Base-by-base conservation (phyloP, 2,888 invertebrate genomes). In the Eupithecia insigniata region DNA sequence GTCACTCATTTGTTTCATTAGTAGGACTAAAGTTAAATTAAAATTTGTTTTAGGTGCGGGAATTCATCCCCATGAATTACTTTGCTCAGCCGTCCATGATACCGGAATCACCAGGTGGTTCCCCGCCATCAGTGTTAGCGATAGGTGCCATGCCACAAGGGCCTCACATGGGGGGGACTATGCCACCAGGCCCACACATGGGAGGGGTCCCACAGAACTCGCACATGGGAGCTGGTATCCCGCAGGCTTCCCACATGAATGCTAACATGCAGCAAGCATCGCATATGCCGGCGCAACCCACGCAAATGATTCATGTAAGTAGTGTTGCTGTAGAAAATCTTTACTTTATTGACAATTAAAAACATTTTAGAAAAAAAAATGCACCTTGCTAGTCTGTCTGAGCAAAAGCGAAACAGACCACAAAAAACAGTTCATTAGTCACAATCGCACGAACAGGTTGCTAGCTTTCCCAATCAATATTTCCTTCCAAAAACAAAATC, bases 271-370 rank as follows among this genome's bases (percentile, higher is more conserved):
- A 72, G 55, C 72, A 70, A 46, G 34, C 70, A 0, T 12, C 67
- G 6, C 73, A 73, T 28, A 69, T 74, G 69, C 26, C 65, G 0
- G 1, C 66, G 4, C 73, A 68, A 36, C 71, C 71, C 0, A 32
- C 85, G 14, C 92, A 93, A 87, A 89, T 94, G 7, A 93, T 93
- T 73, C 93, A 94, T 91, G 94, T 93, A 84, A 76, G 75, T 74
- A 71, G 28, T 60, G 28, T 6, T 22, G 8, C 6, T 55, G 6
- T 51, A 22, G 51, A 36, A 22, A 36, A 18, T 66, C 26, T 32
- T 32, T 46, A 32, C 16, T n/a, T n/a, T n/a, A 62, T 32, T 51
- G 22, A 55, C 12, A 5, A n/a, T 22, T n/a, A 46, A n/a, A 51
- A 55, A 14, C 26, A 26, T 55, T 55, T 26, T 4, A 22, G 22